Evolutionary conservation across 1,140 invertebrate genomes (phyloP), one percentile per base, ranked within the genome.

Genomic region (Ips nitidus): DNA sequence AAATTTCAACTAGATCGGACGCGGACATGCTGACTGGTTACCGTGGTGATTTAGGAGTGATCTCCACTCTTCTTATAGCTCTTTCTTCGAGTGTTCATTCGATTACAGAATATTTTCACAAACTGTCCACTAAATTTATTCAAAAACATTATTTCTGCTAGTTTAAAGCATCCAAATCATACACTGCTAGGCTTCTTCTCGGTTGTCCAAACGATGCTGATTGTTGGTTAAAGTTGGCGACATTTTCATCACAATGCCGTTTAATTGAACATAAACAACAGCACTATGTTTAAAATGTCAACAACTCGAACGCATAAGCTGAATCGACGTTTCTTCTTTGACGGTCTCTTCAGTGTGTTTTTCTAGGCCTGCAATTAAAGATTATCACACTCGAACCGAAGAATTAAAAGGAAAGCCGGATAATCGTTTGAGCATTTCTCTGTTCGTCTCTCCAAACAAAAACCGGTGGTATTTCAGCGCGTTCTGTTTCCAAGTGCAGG

Each of bases 271-370:
- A 71, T 71, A 77, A 75, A 78, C 77, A 80, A 79, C 78, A 79
- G 79, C 78, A 79, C 78, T 80, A 80, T 80, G 79, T 74, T 80
- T 76, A 80, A 80, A 80, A 80, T 80, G 79, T 80, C 78, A 80
- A 74, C 78, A 77, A 74, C 80, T 78, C 76, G 64, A 75, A 78
- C 78, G 77, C 42, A 72, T 41, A 42, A 59, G 5, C 22, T 22
- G 22, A 22, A 50, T 8, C 47, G 22, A 22, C 22, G 22, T 22
- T 22, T 22, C 22, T 22, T 22, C 22, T 22, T 22, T 22, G 22
- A 47, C 43, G 22, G 22, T 22, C 22, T 22, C 22, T 22, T 22
- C 22, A 22, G 22, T 22, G 22, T 22, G 22, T 22, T 22, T 22
- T 22, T 22, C 22, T 22, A 22, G 22, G 22, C 22, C 22, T 22